Percentiles rank a stretch among this genome's conserved stretches.
Evolutionary conservation across 1,140 invertebrate genomes (phyloP).

Genomic region (Drosophila lowei): DNA sequence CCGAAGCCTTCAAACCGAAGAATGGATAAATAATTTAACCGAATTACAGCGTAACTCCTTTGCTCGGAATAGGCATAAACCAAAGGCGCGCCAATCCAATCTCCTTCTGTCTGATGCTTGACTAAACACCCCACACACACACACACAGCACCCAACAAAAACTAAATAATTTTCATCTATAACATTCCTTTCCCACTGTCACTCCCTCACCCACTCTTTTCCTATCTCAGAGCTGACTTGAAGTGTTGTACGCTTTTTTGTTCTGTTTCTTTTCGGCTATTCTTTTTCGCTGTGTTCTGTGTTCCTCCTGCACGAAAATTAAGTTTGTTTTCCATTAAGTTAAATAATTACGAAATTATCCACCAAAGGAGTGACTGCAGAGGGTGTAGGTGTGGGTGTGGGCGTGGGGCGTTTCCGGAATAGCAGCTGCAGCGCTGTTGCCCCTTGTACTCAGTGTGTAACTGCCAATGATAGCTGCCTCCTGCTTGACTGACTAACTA

Average conservation of each 20-base stretch:
- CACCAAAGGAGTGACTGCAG: slow-evolving; percentile 51
- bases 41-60: slow-evolving; percentile 69
- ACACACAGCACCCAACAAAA: slow-evolving; percentile 18
- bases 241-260: not conserved
- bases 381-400: slow-evolving; percentile 8
- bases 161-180: slow-evolving; percentile 42
- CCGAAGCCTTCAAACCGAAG: slow-evolving; percentile 28
- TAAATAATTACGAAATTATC: slow-evolving; percentile 82
- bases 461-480: slow-evolving; percentile 71
- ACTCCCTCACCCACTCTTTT: not conserved
- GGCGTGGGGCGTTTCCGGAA: slow-evolving; percentile 28
- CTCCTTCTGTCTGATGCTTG: slow-evolving; percentile 36
- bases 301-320: slow-evolving; percentile 69
- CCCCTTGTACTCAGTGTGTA: slow-evolving; percentile 41
- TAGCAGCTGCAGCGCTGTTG: slow-evolving; percentile 63
- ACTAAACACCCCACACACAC: slow-evolving; percentile 25
- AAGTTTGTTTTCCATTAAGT: slow-evolving; percentile 81
- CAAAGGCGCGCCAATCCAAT: slow-evolving; percentile 48
- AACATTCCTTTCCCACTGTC: slow-evolving; percentile 19
- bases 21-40: slow-evolving; percentile 66
- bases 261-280: slow-evolving; percentile 21
- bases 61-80: slow-evolving; percentile 52
- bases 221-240: slow-evolving; percentile 25
- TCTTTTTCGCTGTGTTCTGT: slow-evolving; percentile 28
- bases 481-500: slow-evolving; percentile 55